These are phyloP conservation scores for Myiopsitta monachus DNA, from an alignment of 2,113 vertebrate genomes.

Conservation along the genomic window DNA sequence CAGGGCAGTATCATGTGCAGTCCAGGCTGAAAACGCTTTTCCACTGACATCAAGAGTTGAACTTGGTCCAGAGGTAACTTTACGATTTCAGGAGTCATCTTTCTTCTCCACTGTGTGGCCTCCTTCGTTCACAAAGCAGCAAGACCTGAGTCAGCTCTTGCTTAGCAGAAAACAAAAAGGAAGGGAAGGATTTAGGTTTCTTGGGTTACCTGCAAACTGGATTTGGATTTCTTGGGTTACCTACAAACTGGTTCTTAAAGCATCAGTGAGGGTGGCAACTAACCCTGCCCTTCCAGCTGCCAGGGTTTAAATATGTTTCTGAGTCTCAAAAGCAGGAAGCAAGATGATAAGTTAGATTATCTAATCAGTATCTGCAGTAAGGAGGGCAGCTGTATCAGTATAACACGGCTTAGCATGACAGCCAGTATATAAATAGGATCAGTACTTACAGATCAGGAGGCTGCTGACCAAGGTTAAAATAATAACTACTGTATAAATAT, in stretches of 20 bases:
- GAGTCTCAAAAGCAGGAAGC: neutral
- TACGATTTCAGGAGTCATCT: neutral
- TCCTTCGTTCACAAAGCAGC: neutral
- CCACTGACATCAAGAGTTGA: neutral
- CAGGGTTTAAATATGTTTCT: neutral
- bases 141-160: neutral
- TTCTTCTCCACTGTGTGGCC: neutral
- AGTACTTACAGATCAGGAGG: neutral
- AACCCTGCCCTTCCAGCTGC: neutral
- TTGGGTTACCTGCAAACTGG: neutral
- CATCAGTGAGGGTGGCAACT: neutral
- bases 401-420: neutral
- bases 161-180: neutral
- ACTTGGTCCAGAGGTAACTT: conserved; percentile 10
- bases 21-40: neutral
- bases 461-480: neutral
- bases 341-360: conserved; percentile 23
- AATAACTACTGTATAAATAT: neutral
- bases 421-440: neutral
- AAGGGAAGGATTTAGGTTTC: neutral
- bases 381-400: neutral
- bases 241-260: neutral
- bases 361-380: neutral
- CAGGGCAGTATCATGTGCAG: neutral
- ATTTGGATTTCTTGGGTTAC: neutral